Base-by-base conservation (phyloP, 2,888 invertebrate species). In the Archips xylosteana region DNA sequence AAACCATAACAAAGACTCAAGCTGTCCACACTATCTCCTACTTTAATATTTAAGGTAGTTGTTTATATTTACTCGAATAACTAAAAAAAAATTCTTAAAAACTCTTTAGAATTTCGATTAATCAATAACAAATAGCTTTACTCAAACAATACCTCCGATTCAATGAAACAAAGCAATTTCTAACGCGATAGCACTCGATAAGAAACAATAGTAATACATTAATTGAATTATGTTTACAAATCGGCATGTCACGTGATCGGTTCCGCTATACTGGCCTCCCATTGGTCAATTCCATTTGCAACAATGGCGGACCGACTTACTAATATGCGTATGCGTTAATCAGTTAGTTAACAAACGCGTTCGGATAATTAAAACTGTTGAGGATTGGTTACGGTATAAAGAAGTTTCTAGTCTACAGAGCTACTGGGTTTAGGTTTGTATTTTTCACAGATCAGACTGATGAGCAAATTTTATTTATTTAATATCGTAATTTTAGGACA, bases 181-280 rank as follows among this genome's bases (percentile, higher is more conserved):
- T 82, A 80, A 83, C 85, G 71, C 84, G 83, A 85, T 89, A 90
- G 85, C 77, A 77, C 70, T 69, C 81, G 89, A 91, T 90, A 90
- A 89, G 78, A 70, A 71, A 75, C 74, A 74, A 74, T 74, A 51
- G 60, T 36, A 82, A 82, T 83, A 82, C 85, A 84, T 90, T 92
- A 92, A 92, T 92, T 92, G 88, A 91, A 92, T 92, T 92, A 92
- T 91, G 90, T 92, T 91, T 90, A 90, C 88, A 86, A 83, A 76
- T 78, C 77, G 71, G 59, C 74, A 76, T 80, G 83, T 81, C 82
- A 81, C 81, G 77, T 76, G 73, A 78, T 80, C 81, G 77, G 79
- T 74, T 74, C 66, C 80, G 78, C 72, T 64, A 71, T 23, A 67
- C 70, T 49, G 69, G 76, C 75, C 73, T 60, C 76, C 81, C 81